These are phyloP conservation scores for Steinernema khuongi DNA, from an alignment of 1,140 invertebrate species.

Conservation along the genomic window DNA sequence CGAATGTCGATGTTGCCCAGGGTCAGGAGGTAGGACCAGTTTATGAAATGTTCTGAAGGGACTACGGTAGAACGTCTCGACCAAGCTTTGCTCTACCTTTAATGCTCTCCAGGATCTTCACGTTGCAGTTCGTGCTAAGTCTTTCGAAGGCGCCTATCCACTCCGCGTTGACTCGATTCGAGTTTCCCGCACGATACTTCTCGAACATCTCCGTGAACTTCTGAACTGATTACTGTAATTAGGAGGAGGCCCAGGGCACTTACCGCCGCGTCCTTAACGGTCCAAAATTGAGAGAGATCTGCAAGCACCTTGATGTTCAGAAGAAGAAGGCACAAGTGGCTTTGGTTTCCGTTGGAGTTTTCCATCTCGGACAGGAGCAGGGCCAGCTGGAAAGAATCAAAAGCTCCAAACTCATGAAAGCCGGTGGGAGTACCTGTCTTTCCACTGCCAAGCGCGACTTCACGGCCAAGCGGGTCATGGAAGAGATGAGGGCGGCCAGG, in stretches of 20 bases:
- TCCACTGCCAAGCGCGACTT: not conserved
- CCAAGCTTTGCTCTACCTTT: not conserved
- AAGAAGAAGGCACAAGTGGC: not conserved
- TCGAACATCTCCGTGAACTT: not conserved
- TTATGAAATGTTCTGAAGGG: not conserved
- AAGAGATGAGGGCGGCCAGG: not conserved
- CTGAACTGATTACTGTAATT: not conserved
- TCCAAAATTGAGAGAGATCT: not conserved
- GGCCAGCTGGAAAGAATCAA: not conserved
- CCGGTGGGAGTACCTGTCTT: not conserved
- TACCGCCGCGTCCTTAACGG: not conserved
- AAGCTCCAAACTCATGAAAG: not conserved
- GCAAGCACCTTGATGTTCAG: not conserved
- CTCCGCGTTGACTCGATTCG: not conserved
- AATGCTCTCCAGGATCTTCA: not conserved
- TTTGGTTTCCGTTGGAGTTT: not conserved
- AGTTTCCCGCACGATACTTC: not conserved
- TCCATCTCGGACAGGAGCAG: not conserved
- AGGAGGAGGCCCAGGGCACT: not conserved
- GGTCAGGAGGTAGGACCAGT: not conserved
- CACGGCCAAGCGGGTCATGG: not conserved
- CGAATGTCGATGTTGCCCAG: not conserved
- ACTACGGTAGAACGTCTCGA: not conserved
- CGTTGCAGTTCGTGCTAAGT: not conserved
- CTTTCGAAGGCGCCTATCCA: not conserved